Evolutionary conservation across 30 jellyfish, hydroid and myxozoan genomes (phyloP).

Genomic region (Hydra vulgaris): DNA sequence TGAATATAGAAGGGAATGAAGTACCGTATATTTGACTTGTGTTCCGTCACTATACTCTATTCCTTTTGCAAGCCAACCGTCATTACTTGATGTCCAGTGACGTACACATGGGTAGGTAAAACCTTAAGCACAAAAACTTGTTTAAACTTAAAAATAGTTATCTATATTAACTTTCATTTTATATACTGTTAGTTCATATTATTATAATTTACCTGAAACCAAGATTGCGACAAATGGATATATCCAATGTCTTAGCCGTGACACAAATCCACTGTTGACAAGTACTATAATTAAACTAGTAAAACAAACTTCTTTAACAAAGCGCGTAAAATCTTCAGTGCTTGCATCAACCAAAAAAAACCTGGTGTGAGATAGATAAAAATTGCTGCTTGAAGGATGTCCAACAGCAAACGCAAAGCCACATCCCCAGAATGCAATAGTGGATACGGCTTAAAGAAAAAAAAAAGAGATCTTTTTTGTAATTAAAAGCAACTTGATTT

Average conservation of each 20-base stretch:
- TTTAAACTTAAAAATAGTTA: too few relatives aligned
- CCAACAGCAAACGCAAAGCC: conserved; percentile 91
- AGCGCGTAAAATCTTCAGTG: conserved; percentile 19
- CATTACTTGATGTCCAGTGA: conserved; percentile 72
- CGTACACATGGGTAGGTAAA: conserved; percentile 66
- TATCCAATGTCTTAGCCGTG: conserved; percentile 64
- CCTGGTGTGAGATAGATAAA: conserved; percentile 52
- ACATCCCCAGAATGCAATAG: conserved; percentile 64
- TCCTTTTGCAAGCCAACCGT: conserved; percentile 82
- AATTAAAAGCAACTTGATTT: too few relatives aligned
- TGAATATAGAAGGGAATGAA: neutral
- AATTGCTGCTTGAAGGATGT: conserved; percentile 29
- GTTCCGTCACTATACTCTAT: conserved; percentile 34
- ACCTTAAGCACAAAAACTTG: conserved; percentile 52
- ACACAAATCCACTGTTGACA: conserved; percentile 72
- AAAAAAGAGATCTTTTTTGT: too few relatives aligned
- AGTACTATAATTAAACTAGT: conserved; percentile 45
- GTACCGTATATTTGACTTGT: neutral
- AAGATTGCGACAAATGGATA: conserved; percentile 49
- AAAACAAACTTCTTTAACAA: conserved; percentile 34
- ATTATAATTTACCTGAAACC: conserved; percentile 45
- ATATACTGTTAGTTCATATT: too few relatives aligned
- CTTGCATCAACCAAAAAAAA: conserved; percentile 77
- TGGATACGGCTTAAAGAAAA: conserved; percentile 37
- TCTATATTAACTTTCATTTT: too few relatives aligned